Percentiles rank a stretch among this genome's conserved stretches.
phyloP scores from a whole-genome alignment of 1,140 invertebrate genomes.

The Drosophila ironensis region DNA sequence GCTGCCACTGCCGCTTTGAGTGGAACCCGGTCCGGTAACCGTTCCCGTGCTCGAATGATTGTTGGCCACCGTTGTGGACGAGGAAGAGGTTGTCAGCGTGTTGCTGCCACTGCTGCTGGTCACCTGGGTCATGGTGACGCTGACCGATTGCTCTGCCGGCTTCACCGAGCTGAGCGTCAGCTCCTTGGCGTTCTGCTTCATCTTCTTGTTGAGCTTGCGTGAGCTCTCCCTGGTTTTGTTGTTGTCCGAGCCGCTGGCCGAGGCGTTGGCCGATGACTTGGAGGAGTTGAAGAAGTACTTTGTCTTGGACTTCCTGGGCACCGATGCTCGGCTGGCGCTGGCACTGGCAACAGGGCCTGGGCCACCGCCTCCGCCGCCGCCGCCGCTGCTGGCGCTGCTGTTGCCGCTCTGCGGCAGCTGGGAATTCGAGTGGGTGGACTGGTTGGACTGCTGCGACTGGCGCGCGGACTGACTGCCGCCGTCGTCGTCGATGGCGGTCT shows the following conservation, averaged over 20 bases:
- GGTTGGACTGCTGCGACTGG: conserved; percentile 37
- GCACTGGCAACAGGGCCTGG: no score
- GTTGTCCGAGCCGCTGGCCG: conserved; percentile 72
- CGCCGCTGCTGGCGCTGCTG: conserved; percentile 69
- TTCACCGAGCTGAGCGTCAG: conserved; percentile 73
- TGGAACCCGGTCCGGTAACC: conserved; percentile 3
- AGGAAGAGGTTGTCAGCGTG: conserved; percentile 2
- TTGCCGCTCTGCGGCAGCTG: conserved; percentile 59
- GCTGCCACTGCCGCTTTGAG: conserved; percentile 2
- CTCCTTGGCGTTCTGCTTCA: conserved; percentile 77
- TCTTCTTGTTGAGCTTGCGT: conserved; percentile 69
- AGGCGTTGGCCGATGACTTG: conserved; percentile 71
- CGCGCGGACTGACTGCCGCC: conserved; percentile 50
- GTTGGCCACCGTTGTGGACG: conserved; percentile 12
- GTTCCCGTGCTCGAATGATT: conserved; percentile 16
- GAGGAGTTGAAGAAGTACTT: conserved; percentile 75
- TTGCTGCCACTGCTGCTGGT: conserved; percentile 17
- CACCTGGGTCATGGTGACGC: conserved; percentile 27
- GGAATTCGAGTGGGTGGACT: conserved; percentile 25
- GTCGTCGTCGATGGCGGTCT: conserved; percentile 67
- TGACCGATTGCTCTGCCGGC: conserved; percentile 53
- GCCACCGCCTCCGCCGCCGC: conserved; percentile 60
- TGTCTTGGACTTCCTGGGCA: conserved; percentile 65
- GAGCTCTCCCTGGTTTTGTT: conserved; percentile 60
- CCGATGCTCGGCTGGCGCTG: conserved; percentile 18